Evolutionary conservation across 2,888 invertebrate genomes (phyloP).

Genomic region (Oligia fasciuncula): DNA sequence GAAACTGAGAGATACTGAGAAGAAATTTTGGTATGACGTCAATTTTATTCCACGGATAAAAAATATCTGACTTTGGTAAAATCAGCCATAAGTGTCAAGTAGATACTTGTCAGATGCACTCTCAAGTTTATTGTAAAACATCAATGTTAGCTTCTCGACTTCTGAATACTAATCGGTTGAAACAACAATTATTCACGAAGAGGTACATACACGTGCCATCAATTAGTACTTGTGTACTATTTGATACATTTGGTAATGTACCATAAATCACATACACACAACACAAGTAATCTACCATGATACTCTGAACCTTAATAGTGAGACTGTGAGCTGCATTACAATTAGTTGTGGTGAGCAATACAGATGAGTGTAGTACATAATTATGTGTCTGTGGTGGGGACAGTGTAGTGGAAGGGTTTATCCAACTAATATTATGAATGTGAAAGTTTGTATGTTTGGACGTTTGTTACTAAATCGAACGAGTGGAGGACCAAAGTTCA

Average conservation of each 20-base stretch:
- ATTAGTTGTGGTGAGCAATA: conserved; percentile 9
- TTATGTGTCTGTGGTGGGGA: neutral
- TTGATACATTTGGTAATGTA: conserved; percentile 25
- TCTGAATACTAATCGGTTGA: conserved; percentile 24
- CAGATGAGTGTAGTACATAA: neutral
- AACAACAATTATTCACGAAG: conserved; percentile 17
- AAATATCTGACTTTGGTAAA: too few species aligned
- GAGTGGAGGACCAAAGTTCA: too few species aligned
- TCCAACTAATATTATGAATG: neutral
- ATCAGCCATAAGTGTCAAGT: neutral
- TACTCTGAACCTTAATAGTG: conserved; percentile 15
- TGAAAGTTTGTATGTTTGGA: neutral
- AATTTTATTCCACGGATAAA: too few species aligned
- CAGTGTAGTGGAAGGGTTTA: neutral
- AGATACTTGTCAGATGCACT: neutral
- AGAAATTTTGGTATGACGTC: too few species aligned
- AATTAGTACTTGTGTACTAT: conserved; percentile 40
- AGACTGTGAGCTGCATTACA: conserved; percentile 33
- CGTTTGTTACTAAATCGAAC: neutral
- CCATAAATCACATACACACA: conserved; percentile 17
- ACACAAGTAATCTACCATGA: conserved; percentile 10
- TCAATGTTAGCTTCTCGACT: neutral
- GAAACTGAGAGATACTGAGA: too few species aligned
- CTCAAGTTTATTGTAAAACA: conserved; percentile 1
- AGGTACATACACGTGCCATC: neutral